A percentile compares a stretch with the other conserved stretches of the same genome.
phyloP scores from a whole-genome alignment of 2,888 invertebrate genomes.

The Lithophane semibrunnea region DNA sequence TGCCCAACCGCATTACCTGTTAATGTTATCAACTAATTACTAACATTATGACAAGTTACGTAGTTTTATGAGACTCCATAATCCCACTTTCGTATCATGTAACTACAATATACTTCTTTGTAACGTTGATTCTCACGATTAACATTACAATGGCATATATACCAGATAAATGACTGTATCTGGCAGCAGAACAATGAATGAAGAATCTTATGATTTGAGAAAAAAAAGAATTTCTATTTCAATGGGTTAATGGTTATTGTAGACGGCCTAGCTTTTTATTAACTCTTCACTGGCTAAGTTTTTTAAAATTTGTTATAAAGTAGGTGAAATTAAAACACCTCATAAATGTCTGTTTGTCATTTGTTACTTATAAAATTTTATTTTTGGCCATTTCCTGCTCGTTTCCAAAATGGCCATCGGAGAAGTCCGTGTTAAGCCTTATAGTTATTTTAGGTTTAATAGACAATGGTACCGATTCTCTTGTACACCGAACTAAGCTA shows the following conservation, averaged over 20 bases:
- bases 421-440: not conserved
- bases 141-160: slow-evolving; percentile 57
- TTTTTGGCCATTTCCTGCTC: not conserved
- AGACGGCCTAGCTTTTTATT: slow-evolving; percentile 21
- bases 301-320: not conserved
- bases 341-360: too few relatives aligned
- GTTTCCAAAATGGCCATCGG: not conserved
- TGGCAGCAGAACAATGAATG: slow-evolving; percentile 55
- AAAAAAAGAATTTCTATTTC: slow-evolving; percentile 59
- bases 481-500: too few relatives aligned
- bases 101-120: slow-evolving; percentile 32
- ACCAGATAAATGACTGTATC: slow-evolving; percentile 43
- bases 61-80: slow-evolving; percentile 15
- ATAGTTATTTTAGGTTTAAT: not conserved
- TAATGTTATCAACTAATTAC: slow-evolving; percentile 14
- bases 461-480: too few relatives aligned
- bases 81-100: slow-evolving; percentile 53
- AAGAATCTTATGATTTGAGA: slow-evolving; percentile 49
- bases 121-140: slow-evolving; percentile 55
- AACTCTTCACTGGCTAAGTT: not conserved
- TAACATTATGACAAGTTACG: slow-evolving; percentile 38
- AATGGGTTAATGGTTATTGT: slow-evolving; percentile 42
- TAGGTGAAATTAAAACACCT: not conserved
- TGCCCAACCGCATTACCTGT: not conserved
- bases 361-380: not conserved